Evolutionary conservation across 2,113 vertebrate species (phyloP), one percentile per base, ranked within the genome.

Genomic region (Colinus virginianus): DNA sequence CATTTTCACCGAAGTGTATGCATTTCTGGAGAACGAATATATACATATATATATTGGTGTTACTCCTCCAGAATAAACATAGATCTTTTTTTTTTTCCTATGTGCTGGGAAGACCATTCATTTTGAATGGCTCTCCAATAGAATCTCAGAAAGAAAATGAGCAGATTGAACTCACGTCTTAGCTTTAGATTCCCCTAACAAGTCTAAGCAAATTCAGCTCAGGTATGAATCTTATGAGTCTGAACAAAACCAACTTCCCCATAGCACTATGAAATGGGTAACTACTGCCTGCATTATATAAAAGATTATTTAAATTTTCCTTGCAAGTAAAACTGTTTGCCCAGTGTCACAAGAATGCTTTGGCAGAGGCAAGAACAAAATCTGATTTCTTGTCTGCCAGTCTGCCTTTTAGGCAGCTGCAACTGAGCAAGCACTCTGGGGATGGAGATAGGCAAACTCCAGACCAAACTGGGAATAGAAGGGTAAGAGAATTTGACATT

Each of bases 401-500:
- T 67, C 71, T 96, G 75, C 85, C 89, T 94, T 90, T 91, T 38
- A 64, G 79, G 75, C 84, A 88, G 32, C 67, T 70, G 45, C 94
- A 93, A 87, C 38, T 46, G 79, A 94, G 68, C 13, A 67, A 83
- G 72, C 56, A 90, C 83, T 69, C 87, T 78, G 61, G 82, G 93
- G 94, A 94, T 51, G 46, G 63, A 95, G 78, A 93, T 78, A 79
- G 8, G 71, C 56, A 90, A 90, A 74, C 49, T 84, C 46, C 59
- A 40, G 1, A 22, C 90, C 91, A 92, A 92, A 94, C 3, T 85
- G 51, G 82, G 82, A 92, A 89, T 45, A 85, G 72, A 61, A 85
- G 38, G 13, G 63, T 63, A 92, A 90, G 86, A 69, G 78, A 96
- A 90, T 92, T 87, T 93, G 94, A 92, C 88, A 87, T 83, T 72